Evolutionary conservation across 1,140 invertebrate genomes (phyloP), one percentile per base, ranked within the genome.

Genomic region (Macrotrachela quadricornifera): DNA sequence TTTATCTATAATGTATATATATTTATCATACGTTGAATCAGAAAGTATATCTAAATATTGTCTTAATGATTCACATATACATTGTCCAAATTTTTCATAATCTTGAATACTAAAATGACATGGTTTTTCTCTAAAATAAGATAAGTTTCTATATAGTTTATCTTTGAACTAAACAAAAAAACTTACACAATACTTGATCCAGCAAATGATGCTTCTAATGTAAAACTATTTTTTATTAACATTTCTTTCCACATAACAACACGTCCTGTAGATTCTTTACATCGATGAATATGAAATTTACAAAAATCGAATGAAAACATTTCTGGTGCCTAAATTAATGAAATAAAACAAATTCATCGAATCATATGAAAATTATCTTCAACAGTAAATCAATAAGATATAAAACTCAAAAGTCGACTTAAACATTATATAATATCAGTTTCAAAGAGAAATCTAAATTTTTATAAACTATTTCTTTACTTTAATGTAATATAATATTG

Each of bases 181-280:
- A 51, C 59, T 54, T 53, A 69, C 67, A 63, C 57, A 10, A 68
- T 55, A 6, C 60, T 60, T 1, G 68, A 67, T 8, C 68, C 68
- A 58, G 64, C 65, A 56, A 70, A 70, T 14, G 67, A 68, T 9
- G 68, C 68, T 46, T 70, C 68, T 52, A 70, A 53, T 6, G 68
- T 70, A 49, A 67, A 70, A 51, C 67, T 69, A 52, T 70, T 67
- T 41, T 56, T 57, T 21, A 70, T 63, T 58, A 68, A 59, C 55
- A 69, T 66, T 18, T 65, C 40, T 18, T 65, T 44, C 62, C 62
- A 70, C 66, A 70, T 69, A 1, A 70, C 68, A 11, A 69, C 68
- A 10, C 68, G 58, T 6, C 67, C 68, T 8, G 68, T 70, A 0
- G 68, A 62, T 56, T 70, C 68, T 56, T 70, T 70, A 56, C 67